These are phyloP conservation scores for Melanostoma scalare DNA, from an alignment of 2,888 invertebrate species.

Conservation along the genomic window DNA sequence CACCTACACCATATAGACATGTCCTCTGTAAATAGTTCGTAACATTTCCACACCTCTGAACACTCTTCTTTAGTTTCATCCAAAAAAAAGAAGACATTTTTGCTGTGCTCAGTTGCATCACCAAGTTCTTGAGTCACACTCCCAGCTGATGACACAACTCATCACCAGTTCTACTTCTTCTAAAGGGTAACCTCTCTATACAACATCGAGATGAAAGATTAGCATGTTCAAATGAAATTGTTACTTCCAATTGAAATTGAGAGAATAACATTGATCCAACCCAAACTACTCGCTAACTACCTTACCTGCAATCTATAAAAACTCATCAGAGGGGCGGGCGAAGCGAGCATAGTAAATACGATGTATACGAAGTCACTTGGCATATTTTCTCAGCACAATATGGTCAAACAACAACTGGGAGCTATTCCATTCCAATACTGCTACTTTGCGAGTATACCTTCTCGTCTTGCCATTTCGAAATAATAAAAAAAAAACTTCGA, in stretches of 20 bases:
- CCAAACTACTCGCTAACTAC: slow-evolving; percentile 2
- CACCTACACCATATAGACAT: no score
- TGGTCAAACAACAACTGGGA: slow-evolving; percentile 59
- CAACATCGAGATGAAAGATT: slow-evolving; percentile 40
- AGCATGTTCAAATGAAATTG: slow-evolving; percentile 55
- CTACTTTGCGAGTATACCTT: slow-evolving; percentile 29
- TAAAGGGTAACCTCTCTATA: slow-evolving; percentile 38
- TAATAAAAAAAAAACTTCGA: slow-evolving; percentile 9
- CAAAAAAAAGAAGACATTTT: background rate
- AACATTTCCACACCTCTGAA: no score
- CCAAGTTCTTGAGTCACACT: slow-evolving; percentile 1
- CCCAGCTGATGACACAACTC: slow-evolving; percentile 2
- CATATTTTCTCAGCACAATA: slow-evolving; percentile 48
- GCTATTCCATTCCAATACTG: slow-evolving; percentile 36
- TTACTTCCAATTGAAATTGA: slow-evolving; percentile 32
- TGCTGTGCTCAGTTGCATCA: background rate
- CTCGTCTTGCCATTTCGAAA: slow-evolving; percentile 43
- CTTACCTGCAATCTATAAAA: slow-evolving; percentile 9
- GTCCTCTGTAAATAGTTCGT: no score
- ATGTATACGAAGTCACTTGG: background rate
- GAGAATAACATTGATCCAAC: slow-evolving; percentile 40
- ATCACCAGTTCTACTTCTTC: background rate
- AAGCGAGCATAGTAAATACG: slow-evolving; percentile 22
- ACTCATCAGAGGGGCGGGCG: slow-evolving; percentile 20
- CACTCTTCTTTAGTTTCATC: no score